phyloP scores from a whole-genome alignment of 2,888 invertebrate species.

The Seira sanloemensis region DNA sequence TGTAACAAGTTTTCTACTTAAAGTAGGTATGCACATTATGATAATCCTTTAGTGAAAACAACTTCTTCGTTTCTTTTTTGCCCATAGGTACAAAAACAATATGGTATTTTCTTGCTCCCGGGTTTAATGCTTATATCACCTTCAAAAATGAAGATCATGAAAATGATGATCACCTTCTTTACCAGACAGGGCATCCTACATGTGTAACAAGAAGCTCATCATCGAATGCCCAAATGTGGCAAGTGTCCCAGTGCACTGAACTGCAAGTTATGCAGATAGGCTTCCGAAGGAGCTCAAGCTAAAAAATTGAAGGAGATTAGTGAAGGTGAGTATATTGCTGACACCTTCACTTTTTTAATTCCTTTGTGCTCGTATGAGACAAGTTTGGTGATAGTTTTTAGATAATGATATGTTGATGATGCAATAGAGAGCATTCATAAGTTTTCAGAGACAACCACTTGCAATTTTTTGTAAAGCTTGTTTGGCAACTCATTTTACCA shows the following conservation, averaged over 20 bases:
- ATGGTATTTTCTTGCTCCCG: background rate
- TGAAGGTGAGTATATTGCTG: no score
- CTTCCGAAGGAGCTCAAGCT: background rate
- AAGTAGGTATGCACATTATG: no score
- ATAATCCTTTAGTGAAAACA: no score
- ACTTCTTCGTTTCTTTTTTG: no score
- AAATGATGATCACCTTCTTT: no score
- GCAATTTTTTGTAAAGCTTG: background rate
- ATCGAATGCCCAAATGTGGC: slow-evolving; percentile 3
- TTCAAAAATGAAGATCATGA: background rate
- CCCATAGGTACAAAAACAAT: background rate
- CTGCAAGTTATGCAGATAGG: slow-evolving; percentile 51
- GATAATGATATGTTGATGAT: slow-evolving; percentile 24
- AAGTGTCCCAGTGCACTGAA: slow-evolving; percentile 43
- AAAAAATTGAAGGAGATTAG: background rate
- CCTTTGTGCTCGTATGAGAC: slow-evolving; percentile 18
- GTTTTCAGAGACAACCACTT: no score
- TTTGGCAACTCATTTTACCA: slow-evolving; percentile 53
- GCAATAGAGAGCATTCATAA: no score
- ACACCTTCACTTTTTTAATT: slow-evolving; percentile 39
- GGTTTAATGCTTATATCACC: background rate
- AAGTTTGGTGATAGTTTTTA: slow-evolving; percentile 18
- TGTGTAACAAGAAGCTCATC: background rate
- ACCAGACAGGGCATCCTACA: no score
- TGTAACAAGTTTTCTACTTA: no score